Conservation (phyloP, 2,888 invertebrate genomes). For the Cetonia aurata region DNA sequence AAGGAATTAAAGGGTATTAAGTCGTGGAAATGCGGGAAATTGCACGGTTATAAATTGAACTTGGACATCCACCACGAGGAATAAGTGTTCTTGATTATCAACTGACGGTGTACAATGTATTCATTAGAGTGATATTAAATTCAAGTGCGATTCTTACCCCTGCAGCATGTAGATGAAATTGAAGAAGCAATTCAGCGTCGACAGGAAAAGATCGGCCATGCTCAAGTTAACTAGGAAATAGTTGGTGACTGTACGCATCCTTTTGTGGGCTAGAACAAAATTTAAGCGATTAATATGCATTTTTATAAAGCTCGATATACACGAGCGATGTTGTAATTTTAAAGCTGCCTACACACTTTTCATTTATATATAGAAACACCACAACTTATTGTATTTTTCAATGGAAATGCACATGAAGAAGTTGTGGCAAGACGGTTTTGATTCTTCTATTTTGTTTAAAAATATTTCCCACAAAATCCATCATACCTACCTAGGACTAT, state of each 20-base stretch:
- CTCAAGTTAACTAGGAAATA: constrained; percentile 93
- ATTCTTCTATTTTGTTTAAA: no score
- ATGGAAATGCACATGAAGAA: no score
- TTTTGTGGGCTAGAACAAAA: constrained; percentile 76
- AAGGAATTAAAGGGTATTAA: no score
- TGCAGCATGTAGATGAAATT: constrained; percentile 93
- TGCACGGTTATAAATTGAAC: no score
- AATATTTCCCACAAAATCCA: no score
- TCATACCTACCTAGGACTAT: constrained; percentile 82
- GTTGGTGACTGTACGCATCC: constrained; percentile 92
- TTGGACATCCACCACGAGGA: no score
- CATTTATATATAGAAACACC: no score
- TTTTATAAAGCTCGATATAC: background rate
- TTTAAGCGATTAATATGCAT: background rate
- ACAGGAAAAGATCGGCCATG: constrained; percentile 88
- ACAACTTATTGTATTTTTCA: no score
- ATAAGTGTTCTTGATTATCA: no score
- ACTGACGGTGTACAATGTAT: no score
- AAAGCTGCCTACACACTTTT: background rate
- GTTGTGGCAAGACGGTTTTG: no score
- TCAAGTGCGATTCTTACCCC: constrained; percentile 67
- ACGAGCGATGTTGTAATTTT: background rate
- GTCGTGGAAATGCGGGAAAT: no score
- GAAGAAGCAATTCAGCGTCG: constrained; percentile 89
- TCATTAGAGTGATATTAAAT: background rate